These are phyloP conservation scores for Triops longicaudatus DNA, from an alignment of 1,140 invertebrate species.

Conservation along the genomic window DNA sequence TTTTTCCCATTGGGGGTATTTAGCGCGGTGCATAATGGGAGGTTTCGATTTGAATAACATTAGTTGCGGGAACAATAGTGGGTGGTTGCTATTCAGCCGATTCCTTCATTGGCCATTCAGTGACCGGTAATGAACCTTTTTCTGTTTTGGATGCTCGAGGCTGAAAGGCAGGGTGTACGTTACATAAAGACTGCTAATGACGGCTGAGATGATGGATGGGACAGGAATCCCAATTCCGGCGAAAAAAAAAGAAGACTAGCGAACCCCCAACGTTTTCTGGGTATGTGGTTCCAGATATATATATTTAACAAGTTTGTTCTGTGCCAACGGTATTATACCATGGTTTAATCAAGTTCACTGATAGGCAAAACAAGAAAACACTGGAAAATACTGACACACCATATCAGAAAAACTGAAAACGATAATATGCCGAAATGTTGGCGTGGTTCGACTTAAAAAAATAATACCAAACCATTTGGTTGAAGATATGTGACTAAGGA, in stretches of 20 bases:
- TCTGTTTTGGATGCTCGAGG: neutral
- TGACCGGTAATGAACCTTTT: neutral
- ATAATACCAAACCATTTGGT: no score
- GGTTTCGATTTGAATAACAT: neutral
- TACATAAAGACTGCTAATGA: conserved; percentile 10
- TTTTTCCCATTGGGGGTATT: no score
- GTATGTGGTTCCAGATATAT: neutral
- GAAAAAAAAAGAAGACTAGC: neutral
- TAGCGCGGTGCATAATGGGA: no score
- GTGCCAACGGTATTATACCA: no score
- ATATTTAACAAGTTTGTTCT: no score
- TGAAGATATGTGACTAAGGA: no score
- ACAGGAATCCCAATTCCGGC: neutral
- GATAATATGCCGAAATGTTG: no score
- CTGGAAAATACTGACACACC: no score
- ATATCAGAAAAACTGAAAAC: no score
- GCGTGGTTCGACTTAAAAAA: no score
- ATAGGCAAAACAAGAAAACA: no score
- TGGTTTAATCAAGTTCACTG: no score
- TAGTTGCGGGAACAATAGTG: neutral
- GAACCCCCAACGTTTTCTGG: neutral
- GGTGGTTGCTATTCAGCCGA: neutral
- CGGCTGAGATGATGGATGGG: neutral
- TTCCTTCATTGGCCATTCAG: neutral
- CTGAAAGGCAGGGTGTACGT: neutral